Conservation (phyloP, 2,797 vertebrate genomes). For the Poeciliopsis gracilis region DNA sequence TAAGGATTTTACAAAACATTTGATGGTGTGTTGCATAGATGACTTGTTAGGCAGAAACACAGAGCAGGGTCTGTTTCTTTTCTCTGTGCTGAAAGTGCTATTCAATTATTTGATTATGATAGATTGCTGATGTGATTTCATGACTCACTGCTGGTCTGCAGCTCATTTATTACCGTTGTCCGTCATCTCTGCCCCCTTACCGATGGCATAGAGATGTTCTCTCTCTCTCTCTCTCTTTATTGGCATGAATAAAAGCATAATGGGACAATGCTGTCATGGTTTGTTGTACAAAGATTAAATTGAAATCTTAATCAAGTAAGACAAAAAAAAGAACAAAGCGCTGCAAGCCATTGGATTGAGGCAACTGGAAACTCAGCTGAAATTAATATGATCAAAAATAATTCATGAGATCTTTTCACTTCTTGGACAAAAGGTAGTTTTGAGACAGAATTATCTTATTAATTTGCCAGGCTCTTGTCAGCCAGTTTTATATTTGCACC, state of each 20-base stretch:
- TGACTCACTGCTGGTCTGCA: constrained; percentile 71
- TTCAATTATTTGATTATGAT: constrained; percentile 75
- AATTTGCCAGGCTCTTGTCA: neutral
- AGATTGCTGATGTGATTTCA: constrained; percentile 75
- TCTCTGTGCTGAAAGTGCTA: constrained; percentile 63
- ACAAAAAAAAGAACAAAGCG: neutral
- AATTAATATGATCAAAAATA: neutral
- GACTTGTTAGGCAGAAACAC: constrained; percentile 22
- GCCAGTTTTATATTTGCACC: neutral
- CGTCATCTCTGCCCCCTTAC: constrained; percentile 53
- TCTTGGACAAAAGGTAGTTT: neutral
- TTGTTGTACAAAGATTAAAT: constrained; percentile 2
- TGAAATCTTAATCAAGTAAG: neutral
- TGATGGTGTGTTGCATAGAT: neutral
- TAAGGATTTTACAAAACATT: neutral
- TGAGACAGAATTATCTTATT: neutral
- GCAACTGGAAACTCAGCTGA: neutral
- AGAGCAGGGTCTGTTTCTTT: constrained; percentile 35
- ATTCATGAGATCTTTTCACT: neutral
- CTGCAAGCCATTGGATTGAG: neutral
- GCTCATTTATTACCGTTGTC: constrained; percentile 73
- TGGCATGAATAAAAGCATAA: constrained; percentile 11
- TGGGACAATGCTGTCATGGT: neutral
- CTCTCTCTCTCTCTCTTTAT: neutral
- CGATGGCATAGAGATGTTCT: constrained; percentile 38